These are phyloP conservation scores for Pseudomyrmex flavicornis DNA, from an alignment of 1,140 invertebrate genomes.

Conservation along the genomic window DNA sequence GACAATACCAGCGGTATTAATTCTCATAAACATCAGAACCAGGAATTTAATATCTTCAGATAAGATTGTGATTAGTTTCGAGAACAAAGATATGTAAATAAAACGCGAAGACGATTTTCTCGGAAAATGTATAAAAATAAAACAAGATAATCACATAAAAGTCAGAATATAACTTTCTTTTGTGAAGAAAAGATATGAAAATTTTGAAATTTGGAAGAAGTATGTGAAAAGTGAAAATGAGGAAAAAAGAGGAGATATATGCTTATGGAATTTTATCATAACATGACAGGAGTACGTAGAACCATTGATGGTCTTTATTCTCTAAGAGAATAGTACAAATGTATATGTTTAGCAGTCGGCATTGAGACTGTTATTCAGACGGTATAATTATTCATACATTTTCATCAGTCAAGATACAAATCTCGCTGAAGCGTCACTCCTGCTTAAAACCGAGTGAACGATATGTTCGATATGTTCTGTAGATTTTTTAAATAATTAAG, in stretches of 20 bases:
- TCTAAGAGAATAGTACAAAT: conserved; percentile 66
- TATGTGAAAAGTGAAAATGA: not conserved
- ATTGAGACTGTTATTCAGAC: conserved; percentile 13
- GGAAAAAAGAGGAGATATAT: not conserved
- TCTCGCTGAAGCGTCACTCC: conserved; percentile 37
- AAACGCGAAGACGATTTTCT: too few species aligned
- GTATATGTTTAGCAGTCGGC: conserved; percentile 53
- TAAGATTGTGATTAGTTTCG: too few species aligned
- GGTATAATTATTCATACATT: conserved; percentile 22
- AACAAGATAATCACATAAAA: too few species aligned
- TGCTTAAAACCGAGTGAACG: conserved; percentile 24
- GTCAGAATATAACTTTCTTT: too few species aligned
- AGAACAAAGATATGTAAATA: not conserved
- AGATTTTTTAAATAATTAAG: conserved; percentile 70
- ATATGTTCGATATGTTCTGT: conserved; percentile 15
- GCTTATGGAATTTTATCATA: not conserved
- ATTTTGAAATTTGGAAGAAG: too few species aligned
- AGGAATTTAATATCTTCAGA: too few species aligned
- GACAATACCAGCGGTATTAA: too few species aligned
- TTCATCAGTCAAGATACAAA: conserved; percentile 29
- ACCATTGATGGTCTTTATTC: conserved; percentile 65
- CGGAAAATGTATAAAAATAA: too few species aligned
- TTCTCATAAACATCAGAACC: too few species aligned
- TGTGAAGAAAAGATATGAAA: too few species aligned
- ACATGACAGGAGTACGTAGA: not conserved